A percentile compares a stretch with the other conserved stretches of the same genome.
Conservation (phyloP, 1,140 invertebrate species). For the Sitophilus oryzae region DNA sequence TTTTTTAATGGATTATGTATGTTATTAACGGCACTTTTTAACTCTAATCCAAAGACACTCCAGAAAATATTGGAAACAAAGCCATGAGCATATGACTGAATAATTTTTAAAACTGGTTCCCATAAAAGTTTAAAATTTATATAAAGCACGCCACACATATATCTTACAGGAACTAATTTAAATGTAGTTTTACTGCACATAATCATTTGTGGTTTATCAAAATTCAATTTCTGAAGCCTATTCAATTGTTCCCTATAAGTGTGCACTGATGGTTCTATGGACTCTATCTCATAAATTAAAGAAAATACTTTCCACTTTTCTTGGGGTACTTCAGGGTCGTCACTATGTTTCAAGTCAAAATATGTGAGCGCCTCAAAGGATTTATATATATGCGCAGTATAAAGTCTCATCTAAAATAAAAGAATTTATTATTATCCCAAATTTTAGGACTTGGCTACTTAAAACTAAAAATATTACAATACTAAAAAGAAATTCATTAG, state of each 20-base stretch:
- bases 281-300: slow-evolving; percentile 65
- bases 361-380: slow-evolving; percentile 56
- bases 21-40: slow-evolving; percentile 48
- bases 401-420: slow-evolving; percentile 56
- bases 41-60: slow-evolving; percentile 61
- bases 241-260: slow-evolving; percentile 73
- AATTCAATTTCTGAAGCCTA: slow-evolving; percentile 65
- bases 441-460: too few relatives aligned
- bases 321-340: slow-evolving; percentile 34
- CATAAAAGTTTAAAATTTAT: slow-evolving; percentile 85
- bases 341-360: slow-evolving; percentile 32
- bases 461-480: too few relatives aligned
- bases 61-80: slow-evolving; percentile 69
- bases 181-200: slow-evolving; percentile 52
- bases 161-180: slow-evolving; percentile 60
- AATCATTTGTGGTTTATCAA: slow-evolving; percentile 52
- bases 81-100: slow-evolving; percentile 63
- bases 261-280: slow-evolving; percentile 58
- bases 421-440: too few relatives aligned
- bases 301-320: slow-evolving; percentile 51
- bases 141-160: slow-evolving; percentile 75
- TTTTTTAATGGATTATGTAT: slow-evolving; percentile 32
- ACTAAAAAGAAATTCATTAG: too few relatives aligned
- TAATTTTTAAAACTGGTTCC: slow-evolving; percentile 71
- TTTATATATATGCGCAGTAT: slow-evolving; percentile 66